Evolutionary conservation across 2,888 invertebrate species (phyloP).

Genomic region (Esperia sulphurella): DNA sequence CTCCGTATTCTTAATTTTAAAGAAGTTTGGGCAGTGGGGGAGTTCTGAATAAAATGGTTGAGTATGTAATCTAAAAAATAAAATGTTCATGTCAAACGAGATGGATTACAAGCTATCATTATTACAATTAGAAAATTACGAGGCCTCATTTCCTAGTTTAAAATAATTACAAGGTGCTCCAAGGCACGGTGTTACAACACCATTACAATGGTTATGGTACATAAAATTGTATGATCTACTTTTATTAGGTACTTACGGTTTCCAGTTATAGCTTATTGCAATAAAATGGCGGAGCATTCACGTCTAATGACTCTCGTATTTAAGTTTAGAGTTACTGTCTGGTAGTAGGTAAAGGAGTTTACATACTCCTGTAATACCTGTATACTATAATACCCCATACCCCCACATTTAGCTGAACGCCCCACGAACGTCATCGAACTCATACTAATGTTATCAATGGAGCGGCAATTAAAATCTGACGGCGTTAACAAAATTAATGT

Average conservation of each 20-base stretch:
- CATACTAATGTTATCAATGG: conserved; percentile 53
- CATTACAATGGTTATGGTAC: background rate
- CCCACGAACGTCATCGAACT: conserved; percentile 44
- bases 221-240: background rate
- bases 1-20: background rate
- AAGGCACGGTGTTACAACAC: conserved; percentile 13
- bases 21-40: background rate
- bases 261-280: too few species aligned
- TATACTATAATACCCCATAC: too few species aligned
- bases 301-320: too few species aligned
- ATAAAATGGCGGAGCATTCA: too few species aligned
- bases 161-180: conserved; percentile 30
- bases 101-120: conserved; percentile 31
- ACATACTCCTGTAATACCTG: too few species aligned
- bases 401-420: too few species aligned
- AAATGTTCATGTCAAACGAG: conserved; percentile 30
- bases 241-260: conserved; percentile 2
- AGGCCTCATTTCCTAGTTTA: conserved; percentile 26
- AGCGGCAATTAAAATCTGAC: conserved; percentile 50
- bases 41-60: conserved; percentile 9
- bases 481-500: conserved; percentile 56
- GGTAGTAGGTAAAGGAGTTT: too few species aligned
- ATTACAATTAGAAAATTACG: conserved; percentile 29
- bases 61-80: conserved; percentile 10
- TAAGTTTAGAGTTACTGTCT: too few species aligned